phyloP scores from a whole-genome alignment of 2,888 invertebrate species.

The Drosophila anceps region DNA sequence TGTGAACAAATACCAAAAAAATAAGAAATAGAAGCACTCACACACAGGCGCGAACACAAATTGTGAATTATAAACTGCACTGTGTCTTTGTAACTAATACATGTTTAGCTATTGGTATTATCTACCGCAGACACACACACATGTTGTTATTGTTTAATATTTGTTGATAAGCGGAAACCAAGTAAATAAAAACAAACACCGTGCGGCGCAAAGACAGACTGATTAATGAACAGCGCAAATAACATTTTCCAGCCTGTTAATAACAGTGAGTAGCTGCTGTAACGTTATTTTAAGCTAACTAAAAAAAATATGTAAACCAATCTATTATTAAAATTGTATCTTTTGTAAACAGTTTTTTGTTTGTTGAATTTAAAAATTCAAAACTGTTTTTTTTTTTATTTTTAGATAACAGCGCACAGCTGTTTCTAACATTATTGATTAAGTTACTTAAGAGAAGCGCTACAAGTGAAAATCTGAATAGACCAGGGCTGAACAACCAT shows the following conservation, averaged over 20 bases:
- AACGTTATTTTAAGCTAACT: background rate
- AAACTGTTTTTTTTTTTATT: background rate
- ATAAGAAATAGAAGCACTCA: background rate
- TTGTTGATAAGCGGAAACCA: constrained; percentile 18
- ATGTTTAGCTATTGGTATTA: constrained; percentile 19
- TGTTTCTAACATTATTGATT: constrained; percentile 13
- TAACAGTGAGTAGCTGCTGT: background rate
- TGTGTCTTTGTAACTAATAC: background rate
- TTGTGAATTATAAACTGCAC: constrained; percentile 9
- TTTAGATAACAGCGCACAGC: constrained; percentile 10
- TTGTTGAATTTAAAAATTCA: no score
- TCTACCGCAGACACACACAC: constrained; percentile 1
- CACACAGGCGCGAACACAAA: constrained; percentile 17
- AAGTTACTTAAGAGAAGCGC: constrained; percentile 7
- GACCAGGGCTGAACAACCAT: background rate
- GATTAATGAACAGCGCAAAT: background rate
- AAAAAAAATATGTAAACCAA: background rate
- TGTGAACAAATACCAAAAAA: constrained; percentile 14
- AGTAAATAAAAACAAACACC: constrained; percentile 21
- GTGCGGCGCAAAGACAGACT: background rate
- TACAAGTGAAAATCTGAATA: constrained; percentile 17
- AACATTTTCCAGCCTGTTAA: background rate
- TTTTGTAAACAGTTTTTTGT: background rate
- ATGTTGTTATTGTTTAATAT: constrained; percentile 12
- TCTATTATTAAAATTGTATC: background rate